Percentiles rank a stretch among this genome's conserved stretches.
phyloP scores from a whole-genome alignment of 2,797 vertebrate species.

The Sebastiscus tertius region DNA sequence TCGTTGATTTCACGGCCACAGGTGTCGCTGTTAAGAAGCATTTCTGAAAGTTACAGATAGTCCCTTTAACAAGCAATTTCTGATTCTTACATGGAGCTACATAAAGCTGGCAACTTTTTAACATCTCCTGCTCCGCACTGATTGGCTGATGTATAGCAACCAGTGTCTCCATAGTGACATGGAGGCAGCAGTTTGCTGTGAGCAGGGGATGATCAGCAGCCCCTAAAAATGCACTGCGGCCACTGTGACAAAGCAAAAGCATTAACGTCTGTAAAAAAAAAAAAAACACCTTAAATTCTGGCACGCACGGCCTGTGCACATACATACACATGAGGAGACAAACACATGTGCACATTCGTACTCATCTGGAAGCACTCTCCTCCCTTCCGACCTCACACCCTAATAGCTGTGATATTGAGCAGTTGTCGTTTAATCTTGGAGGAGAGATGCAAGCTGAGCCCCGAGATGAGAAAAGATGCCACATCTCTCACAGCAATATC shows the following conservation, averaged over 20 bases:
- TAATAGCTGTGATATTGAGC: conserved; percentile 66
- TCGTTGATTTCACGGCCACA: no score
- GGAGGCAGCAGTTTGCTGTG: conserved; percentile 55
- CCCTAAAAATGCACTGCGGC: conserved; percentile 36
- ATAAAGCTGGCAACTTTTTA: conserved; percentile 32
- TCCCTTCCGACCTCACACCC: conserved; percentile 38
- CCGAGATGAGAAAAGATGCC: conserved; percentile 51
- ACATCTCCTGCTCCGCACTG: conserved; percentile 28
- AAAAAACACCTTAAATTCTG: neutral
- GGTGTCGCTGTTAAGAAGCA: no score
- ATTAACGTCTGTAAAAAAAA: conserved; percentile 16
- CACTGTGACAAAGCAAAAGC: conserved; percentile 48
- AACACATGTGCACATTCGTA: neutral
- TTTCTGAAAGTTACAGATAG: no score
- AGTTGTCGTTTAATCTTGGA: conserved; percentile 64
- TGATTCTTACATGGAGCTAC: no score
- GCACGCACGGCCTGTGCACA: neutral
- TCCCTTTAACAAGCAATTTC: no score
- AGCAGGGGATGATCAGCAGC: conserved; percentile 45
- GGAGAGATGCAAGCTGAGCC: conserved; percentile 66
- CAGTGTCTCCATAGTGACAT: conserved; percentile 76
- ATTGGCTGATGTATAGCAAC: conserved; percentile 75
- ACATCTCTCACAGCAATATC: conserved; percentile 60
- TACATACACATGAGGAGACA: neutral
- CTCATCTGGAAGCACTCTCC: conserved; percentile 1